Evolutionary conservation across 1,140 invertebrate species (phyloP).

Genomic region (Apis laboriosa): DNA sequence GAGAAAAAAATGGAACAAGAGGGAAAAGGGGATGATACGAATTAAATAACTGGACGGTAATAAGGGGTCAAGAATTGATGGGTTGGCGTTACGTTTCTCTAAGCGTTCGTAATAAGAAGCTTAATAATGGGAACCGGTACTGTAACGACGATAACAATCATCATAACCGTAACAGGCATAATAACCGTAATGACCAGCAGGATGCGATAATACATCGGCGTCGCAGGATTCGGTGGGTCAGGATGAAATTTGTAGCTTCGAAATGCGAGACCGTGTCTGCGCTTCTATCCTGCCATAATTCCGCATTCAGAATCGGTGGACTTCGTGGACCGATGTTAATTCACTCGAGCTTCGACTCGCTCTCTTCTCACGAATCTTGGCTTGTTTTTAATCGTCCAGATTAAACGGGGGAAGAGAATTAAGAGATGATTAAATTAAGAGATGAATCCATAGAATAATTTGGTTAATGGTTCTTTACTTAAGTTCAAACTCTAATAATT

Average conservation of each 20-base stretch:
- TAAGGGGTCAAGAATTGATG: conserved; percentile 9
- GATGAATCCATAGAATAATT: not conserved
- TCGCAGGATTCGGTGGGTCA: conserved; percentile 29
- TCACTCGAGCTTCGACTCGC: conserved; percentile 12
- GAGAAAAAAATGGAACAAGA: not conserved
- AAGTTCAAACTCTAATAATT: too few species aligned
- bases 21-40: not conserved
- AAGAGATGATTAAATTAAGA: not conserved
- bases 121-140: conserved; percentile 53
- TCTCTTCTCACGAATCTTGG: not conserved
- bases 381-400: too few species aligned
- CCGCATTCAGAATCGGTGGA: conserved; percentile 40
- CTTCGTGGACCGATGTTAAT: conserved; percentile 49
- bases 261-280: not conserved
- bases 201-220: conserved; percentile 46
- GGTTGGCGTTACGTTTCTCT: conserved; percentile 36
- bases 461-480: not conserved
- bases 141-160: conserved; percentile 62
- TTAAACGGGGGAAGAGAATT: too few species aligned
- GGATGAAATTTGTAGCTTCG: conserved; percentile 32
- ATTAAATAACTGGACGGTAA: conserved; percentile 18
- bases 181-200: conserved; percentile 60
- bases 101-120: conserved; percentile 57
- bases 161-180: conserved; percentile 60
- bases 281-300: conserved; percentile 34